Evolutionary conservation across 2,113 vertebrate species (phyloP).

Genomic region (Phrynosoma blainvillii): DNA sequence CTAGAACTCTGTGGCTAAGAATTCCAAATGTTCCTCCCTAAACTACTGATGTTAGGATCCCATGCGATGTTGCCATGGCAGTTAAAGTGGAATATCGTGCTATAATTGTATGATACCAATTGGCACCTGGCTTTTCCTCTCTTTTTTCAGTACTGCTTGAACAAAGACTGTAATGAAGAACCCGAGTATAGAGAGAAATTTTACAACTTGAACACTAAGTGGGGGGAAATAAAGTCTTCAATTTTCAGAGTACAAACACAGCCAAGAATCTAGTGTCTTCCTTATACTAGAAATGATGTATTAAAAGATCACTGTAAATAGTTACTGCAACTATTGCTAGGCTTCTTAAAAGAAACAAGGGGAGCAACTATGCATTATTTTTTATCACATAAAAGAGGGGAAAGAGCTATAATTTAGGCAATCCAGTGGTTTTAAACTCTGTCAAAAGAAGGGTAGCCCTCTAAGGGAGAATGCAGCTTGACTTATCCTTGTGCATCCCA

Average conservation of each 20-base stretch:
- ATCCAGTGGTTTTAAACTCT: slow-evolving; percentile 25
- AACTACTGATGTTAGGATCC: too few relatives aligned
- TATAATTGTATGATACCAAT: too few relatives aligned
- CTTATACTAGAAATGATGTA: not conserved
- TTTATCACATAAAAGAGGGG: slow-evolving; percentile 29
- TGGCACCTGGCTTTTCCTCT: not conserved
- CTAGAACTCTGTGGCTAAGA: too few relatives aligned
- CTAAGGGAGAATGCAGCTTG: slow-evolving; percentile 30
- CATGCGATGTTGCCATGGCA: too few relatives aligned
- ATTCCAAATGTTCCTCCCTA: too few relatives aligned
- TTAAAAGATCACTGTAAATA: not conserved
- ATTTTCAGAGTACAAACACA: not conserved
- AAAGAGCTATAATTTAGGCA: slow-evolving; percentile 18
- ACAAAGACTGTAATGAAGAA: not conserved
- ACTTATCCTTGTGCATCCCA: slow-evolving; percentile 49
- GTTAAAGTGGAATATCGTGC: too few relatives aligned
- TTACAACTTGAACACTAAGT: not conserved
- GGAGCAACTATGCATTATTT: not conserved
- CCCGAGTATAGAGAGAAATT: not conserved
- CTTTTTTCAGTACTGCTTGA: not conserved
- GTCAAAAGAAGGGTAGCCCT: slow-evolving; percentile 13
- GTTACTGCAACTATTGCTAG: too few relatives aligned
- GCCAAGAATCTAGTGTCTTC: not conserved
- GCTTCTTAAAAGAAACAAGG: not conserved
- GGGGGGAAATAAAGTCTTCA: not conserved